Evolutionary conservation across 2,888 invertebrate genomes (phyloP).

Genomic region (Tricholauxania praeusta): DNA sequence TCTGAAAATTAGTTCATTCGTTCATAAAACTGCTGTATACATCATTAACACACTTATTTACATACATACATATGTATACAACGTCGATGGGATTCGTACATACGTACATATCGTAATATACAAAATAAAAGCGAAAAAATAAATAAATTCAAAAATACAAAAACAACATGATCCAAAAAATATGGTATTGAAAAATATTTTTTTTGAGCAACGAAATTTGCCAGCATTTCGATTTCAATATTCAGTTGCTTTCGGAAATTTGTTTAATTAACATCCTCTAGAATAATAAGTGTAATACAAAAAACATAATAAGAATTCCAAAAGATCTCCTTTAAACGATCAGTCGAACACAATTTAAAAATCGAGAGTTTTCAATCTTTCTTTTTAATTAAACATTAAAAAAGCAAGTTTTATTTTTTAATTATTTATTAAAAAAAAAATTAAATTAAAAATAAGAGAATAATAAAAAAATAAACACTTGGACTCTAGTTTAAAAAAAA

Average conservation of each 20-base stretch:
- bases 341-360: conserved; percentile 34
- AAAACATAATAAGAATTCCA: conserved; percentile 52
- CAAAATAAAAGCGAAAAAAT: conserved; percentile 16
- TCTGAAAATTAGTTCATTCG: conserved; percentile 32
- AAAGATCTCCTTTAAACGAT: conserved; percentile 58
- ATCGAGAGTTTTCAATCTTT: conserved; percentile 19
- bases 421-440: conserved; percentile 31
- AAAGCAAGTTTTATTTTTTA: conserved; percentile 34
- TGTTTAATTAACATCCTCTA: conserved; percentile 67
- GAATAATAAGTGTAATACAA: conserved; percentile 49
- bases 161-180: conserved; percentile 27
- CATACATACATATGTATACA: conserved; percentile 4
- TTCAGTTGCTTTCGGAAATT: conserved; percentile 69
- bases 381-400: conserved; percentile 25
- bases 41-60: conserved; percentile 15
- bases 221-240: conserved; percentile 61
- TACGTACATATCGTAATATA: conserved; percentile 10
- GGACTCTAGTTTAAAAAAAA: conserved; percentile 7
- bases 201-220: conserved; percentile 54
- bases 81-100: background rate
- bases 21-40: conserved; percentile 20
- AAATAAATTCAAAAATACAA: conserved; percentile 19
- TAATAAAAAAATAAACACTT: conserved; percentile 31
- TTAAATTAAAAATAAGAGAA: conserved; percentile 35
- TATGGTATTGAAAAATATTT: conserved; percentile 39